Percentiles rank a stretch among this genome's conserved stretches.
phyloP scores from a whole-genome alignment of 2,888 invertebrate genomes.

The Pterobdella sp. region DNA sequence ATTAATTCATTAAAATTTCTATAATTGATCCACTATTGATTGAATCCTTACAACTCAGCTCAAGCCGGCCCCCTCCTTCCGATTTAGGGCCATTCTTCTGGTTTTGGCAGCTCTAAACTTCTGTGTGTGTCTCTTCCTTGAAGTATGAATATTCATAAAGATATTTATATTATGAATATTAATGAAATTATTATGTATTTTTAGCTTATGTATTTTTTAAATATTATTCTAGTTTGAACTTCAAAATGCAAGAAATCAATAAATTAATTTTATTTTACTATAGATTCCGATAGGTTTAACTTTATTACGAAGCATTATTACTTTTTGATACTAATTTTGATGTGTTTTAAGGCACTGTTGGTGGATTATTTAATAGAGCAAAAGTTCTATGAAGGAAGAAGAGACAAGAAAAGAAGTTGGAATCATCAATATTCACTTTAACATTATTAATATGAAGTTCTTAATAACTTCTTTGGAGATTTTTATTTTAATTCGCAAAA shows the following conservation, averaged over 20 bases:
- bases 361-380: neutral
- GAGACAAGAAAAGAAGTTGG: neutral
- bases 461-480: no score
- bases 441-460: neutral
- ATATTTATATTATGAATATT: neutral
- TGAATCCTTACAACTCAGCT: neutral
- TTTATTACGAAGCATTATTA: no score
- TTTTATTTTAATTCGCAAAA: no score
- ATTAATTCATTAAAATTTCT: neutral
- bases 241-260: no score
- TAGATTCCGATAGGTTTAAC: no score
- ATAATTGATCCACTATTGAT: neutral
- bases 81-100: neutral
- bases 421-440: neutral
- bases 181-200: neutral
- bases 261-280: no score
- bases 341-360: neutral
- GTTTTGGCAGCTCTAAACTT: neutral
- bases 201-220: no score
- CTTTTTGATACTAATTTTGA: no score
- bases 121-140: neutral
- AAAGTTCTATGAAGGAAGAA: neutral
- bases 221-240: no score
- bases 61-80: neutral
- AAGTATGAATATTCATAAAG: neutral